These are phyloP conservation scores for Sebastolobus alascanus DNA, from an alignment of 2,797 vertebrate genomes.

Conservation along the genomic window DNA sequence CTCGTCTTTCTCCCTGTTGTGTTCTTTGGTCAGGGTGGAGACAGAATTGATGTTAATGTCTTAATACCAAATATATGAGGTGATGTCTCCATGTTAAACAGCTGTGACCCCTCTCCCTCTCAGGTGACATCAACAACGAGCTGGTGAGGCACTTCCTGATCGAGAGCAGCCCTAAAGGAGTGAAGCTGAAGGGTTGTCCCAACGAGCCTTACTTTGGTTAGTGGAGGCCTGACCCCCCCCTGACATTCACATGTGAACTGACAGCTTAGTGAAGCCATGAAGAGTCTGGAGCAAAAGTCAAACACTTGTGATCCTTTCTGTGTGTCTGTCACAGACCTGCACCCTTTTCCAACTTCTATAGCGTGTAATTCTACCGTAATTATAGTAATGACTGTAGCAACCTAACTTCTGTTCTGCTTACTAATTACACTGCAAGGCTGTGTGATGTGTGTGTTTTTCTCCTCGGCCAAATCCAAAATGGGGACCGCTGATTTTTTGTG, in stretches of 20 bases:
- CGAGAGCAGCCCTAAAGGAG: constrained; percentile 96
- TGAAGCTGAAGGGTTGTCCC: constrained; percentile 98
- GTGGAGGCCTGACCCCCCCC: constrained; percentile 47
- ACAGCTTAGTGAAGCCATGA: background rate
- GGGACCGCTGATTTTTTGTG: background rate
- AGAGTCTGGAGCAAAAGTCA: background rate
- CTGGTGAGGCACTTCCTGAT: constrained; percentile 99
- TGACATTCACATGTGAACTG: background rate
- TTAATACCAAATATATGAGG: constrained; percentile 41
- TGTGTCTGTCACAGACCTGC: constrained; percentile 19
- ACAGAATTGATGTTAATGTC: constrained; percentile 14
- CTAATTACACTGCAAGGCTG: constrained; percentile 60
- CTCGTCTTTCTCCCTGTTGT: constrained; percentile 5
- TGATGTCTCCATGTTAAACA: constrained; percentile 41
- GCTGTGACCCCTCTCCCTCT: constrained; percentile 1
- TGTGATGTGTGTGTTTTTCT: constrained; percentile 9
- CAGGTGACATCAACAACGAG: constrained; percentile 93
- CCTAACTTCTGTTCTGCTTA: constrained; percentile 50
- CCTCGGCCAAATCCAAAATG: constrained; percentile 22
- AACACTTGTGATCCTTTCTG: background rate
- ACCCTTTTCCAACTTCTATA: constrained; percentile 24
- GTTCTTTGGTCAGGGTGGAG: constrained; percentile 1
- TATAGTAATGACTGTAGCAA: constrained; percentile 53
- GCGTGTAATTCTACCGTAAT: constrained; percentile 59
- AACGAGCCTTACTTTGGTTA: constrained; percentile 98